Base-by-base conservation (phyloP, 1,140 invertebrate species). In the Conus ventricosus region DNA sequence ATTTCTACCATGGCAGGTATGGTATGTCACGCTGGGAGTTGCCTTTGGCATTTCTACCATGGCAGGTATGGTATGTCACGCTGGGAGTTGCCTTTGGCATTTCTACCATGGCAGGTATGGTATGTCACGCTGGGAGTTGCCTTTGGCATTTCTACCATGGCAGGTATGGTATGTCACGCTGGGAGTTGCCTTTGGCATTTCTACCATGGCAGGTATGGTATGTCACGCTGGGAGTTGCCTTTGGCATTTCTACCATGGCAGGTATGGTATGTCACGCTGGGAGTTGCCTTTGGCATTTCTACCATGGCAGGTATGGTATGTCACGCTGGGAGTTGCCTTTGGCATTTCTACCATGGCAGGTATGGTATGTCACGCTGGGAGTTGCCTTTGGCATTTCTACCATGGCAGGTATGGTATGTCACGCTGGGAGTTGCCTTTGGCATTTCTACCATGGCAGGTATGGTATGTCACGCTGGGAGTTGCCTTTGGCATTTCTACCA, bases 1-100 rank as follows among this genome's bases (percentile, higher is more conserved):
- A 96, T 99, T 90, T 97, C 98, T n/a, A 99, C 98, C 76, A 99
- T 99, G 98, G 95, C n/a, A n/a, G n/a, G n/a, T n/a, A n/a, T n/a
- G n/a, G n/a, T n/a, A 99, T 95, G 95, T 96, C 83, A 97, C 97
- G 82, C 96, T 99, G 91, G 98, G n/a, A 86, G 96, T 96, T 63
- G 96, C 97, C 91, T 97, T 99, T 89, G 97, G 97, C 78, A 96
- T 99, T 90, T 97, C 98, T n/a, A 99, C 98, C 76, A 99, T 99
- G 98, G 95, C n/a, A n/a, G n/a, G n/a, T n/a, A n/a, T n/a, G n/a
- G n/a, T n/a, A 99, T 95, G 95, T 96, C 83, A 97, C 97, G 82
- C 96, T 99, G 91, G 98, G n/a, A 86, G 96, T 96, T 63, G 96
- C 97, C 91, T 97, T 99, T 89, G 97, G 97, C 78, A 96, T 99